phyloP scores from a whole-genome alignment of 2,797 vertebrate species.

The Astyanax mexicanus region DNA sequence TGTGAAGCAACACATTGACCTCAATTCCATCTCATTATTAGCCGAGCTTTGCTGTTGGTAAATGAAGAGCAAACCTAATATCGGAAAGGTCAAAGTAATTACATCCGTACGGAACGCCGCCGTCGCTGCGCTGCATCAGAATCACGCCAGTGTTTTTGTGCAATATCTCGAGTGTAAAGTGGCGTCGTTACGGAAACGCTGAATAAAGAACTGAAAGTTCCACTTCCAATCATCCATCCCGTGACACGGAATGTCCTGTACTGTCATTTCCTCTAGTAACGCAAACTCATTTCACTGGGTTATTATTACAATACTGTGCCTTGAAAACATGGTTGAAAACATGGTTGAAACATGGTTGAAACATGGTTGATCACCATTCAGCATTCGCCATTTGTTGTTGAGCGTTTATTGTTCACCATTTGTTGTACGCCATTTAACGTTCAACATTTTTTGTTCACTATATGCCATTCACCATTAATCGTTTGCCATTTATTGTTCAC shows the following conservation, averaged over 20 bases:
- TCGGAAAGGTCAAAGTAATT: constrained; percentile 7
- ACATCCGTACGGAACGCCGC: background rate
- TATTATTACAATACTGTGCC: too few species aligned
- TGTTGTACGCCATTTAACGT: too few species aligned
- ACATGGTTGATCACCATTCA: too few species aligned
- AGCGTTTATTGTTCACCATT: too few species aligned
- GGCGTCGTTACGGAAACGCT: background rate
- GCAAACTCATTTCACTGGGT: background rate
- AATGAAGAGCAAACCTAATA: background rate
- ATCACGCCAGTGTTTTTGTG: background rate
- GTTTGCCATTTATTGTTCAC: too few species aligned
- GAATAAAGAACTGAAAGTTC: background rate
- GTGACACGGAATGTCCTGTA: background rate
- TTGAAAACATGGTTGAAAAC: too few species aligned
- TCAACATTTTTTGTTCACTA: too few species aligned
- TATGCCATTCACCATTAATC: too few species aligned
- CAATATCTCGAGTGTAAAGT: background rate
- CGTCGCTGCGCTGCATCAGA: background rate
- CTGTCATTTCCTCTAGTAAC: background rate
- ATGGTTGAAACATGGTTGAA: too few species aligned
- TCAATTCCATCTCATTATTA: background rate
- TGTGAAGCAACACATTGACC: background rate
- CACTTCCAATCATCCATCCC: too few species aligned
- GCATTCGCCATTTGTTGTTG: too few species aligned
- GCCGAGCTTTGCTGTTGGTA: background rate